Evolutionary conservation across 2,797 vertebrate species (phyloP).

Genomic region (Anguilla marmorata): DNA sequence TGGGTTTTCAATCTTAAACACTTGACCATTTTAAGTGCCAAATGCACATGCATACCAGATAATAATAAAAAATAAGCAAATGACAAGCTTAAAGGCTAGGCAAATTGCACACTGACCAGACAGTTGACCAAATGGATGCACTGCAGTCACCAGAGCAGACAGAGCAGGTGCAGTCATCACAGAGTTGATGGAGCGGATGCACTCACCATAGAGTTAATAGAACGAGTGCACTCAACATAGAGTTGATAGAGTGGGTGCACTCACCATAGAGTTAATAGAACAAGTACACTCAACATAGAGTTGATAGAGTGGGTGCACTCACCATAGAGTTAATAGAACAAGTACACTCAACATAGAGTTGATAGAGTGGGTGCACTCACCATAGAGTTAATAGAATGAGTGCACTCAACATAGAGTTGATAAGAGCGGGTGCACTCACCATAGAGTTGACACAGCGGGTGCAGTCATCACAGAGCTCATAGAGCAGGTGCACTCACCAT

Average conservation of each 20-base stretch:
- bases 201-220: background rate
- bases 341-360: constrained; percentile 78
- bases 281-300: background rate
- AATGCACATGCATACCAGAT: background rate
- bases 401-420: background rate
- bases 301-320: background rate
- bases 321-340: background rate
- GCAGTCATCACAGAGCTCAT: background rate
- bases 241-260: background rate
- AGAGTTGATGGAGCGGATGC: background rate
- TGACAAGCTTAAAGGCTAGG: background rate
- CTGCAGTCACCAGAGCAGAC: background rate
- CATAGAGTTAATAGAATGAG: background rate
- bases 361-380: constrained; percentile 46
- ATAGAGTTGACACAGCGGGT: background rate
- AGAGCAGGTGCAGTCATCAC: background rate
- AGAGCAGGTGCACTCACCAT: background rate
- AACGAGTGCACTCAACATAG: background rate
- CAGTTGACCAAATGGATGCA: background rate
- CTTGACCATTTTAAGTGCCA: background rate
- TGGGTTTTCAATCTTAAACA: background rate
- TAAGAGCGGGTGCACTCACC: background rate
- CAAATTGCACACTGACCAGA: background rate
- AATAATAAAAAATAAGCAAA: background rate
- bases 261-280: background rate